Percentiles rank a stretch among this genome's conserved stretches.
Conservation (phyloP, 2,888 invertebrate genomes). For the Cacoxenus indagator region DNA sequence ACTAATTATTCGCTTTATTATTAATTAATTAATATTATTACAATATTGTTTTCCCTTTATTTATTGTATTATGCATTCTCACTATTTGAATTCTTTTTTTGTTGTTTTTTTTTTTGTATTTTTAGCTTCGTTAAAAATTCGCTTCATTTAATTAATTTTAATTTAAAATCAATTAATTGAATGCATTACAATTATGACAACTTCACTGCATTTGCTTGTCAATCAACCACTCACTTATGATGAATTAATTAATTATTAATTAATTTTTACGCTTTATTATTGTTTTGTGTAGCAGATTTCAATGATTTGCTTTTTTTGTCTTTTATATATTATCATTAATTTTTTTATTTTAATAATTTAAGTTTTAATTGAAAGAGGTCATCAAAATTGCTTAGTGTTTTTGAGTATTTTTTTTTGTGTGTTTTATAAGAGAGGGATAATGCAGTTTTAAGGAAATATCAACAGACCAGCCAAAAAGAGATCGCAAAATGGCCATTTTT, state of each 20-base stretch:
- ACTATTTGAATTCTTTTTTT: background rate
- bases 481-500: too few relatives aligned
- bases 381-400: background rate
- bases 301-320: background rate
- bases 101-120: slow-evolving; percentile 3
- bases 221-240: slow-evolving; percentile 1
- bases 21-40: slow-evolving; percentile 8
- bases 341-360: background rate
- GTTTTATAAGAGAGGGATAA: too few relatives aligned
- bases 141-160: slow-evolving; percentile 7
- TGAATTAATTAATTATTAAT: too few relatives aligned
- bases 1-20: slow-evolving; percentile 13
- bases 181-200: background rate
- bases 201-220: background rate
- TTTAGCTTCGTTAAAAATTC: background rate
- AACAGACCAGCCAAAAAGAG: too few relatives aligned
- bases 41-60: slow-evolving; percentile 13
- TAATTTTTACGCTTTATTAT: slow-evolving; percentile 7
- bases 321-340: too few relatives aligned
- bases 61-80: background rate
- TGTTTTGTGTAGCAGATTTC: slow-evolving; percentile 13
- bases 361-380: slow-evolving; percentile 18
- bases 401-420: background rate
- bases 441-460: too few relatives aligned
- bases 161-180: slow-evolving; percentile 19